These are phyloP conservation scores for Leptinotarsa haldemani DNA, from an alignment of 2,888 invertebrate genomes.

Conservation along the genomic window DNA sequence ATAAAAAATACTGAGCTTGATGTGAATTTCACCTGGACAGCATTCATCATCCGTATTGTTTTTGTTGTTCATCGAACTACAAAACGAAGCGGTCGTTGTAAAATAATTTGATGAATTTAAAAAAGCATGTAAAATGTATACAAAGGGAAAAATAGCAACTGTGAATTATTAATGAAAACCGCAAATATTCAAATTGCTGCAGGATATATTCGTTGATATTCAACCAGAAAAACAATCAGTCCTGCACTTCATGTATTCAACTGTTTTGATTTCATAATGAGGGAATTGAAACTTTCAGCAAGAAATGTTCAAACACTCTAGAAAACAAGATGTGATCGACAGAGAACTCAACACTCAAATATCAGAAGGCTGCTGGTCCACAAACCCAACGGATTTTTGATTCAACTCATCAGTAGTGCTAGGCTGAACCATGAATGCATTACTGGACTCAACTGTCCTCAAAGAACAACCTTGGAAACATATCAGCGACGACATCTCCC, in stretches of 20 bases:
- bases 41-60: not conserved
- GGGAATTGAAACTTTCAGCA: too few species aligned
- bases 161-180: not conserved
- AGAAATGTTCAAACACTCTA: too few species aligned
- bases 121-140: slow-evolving; percentile 36
- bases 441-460: too few species aligned
- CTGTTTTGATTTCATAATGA: too few species aligned
- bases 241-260: not conserved
- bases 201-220: not conserved
- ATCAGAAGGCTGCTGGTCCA: too few species aligned
- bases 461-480: too few species aligned
- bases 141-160: slow-evolving; percentile 32
- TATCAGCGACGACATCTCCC: too few species aligned
- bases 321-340: too few species aligned
- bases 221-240: not conserved
- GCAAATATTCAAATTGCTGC: slow-evolving; percentile 1
- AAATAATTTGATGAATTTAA: slow-evolving; percentile 46
- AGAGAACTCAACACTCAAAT: too few species aligned
- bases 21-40: not conserved
- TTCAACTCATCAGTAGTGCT: too few species aligned
- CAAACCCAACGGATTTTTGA: too few species aligned
- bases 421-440: too few species aligned
- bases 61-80: slow-evolving; percentile 23
- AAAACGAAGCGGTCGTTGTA: slow-evolving; percentile 42
- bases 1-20: slow-evolving; percentile 10